Evolutionary conservation across 2,888 invertebrate genomes (phyloP).

Genomic region (Synergus itoensis): DNA sequence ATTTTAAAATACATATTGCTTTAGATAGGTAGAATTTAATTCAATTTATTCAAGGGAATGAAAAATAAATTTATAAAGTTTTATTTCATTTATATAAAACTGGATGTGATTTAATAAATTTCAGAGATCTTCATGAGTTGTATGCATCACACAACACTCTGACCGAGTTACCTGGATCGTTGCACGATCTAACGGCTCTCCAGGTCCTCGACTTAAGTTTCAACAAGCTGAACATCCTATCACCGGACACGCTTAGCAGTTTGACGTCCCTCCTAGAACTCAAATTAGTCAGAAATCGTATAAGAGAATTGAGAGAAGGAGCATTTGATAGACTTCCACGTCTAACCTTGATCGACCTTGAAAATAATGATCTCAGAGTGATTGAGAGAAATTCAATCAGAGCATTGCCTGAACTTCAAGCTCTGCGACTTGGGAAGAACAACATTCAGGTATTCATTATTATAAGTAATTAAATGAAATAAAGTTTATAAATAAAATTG

Average conservation of each 20-base stretch:
- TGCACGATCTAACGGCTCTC: conserved; percentile 84
- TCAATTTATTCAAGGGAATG: background rate
- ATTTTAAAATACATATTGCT: too few relatives aligned
- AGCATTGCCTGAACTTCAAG: conserved; percentile 84
- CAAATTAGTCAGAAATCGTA: conserved; percentile 86
- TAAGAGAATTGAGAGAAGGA: conserved; percentile 85
- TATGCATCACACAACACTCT: conserved; percentile 90
- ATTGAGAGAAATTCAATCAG: conserved; percentile 87
- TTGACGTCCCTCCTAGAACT: conserved; percentile 85
- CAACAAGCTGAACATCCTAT: conserved; percentile 86
- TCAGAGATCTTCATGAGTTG: conserved; percentile 85
- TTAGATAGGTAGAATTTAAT: background rate
- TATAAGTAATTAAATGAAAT: background rate
- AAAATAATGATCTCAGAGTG: conserved; percentile 88
- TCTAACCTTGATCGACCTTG: conserved; percentile 87
- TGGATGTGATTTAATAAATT: conserved; percentile 66
- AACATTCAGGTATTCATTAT: conserved; percentile 81
- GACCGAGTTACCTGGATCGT: conserved; percentile 84
- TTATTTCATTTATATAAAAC: background rate
- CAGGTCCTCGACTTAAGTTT: conserved; percentile 88
- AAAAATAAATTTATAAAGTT: too few relatives aligned
- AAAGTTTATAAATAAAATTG: background rate
- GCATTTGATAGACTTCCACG: conserved; percentile 86
- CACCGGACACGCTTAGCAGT: conserved; percentile 85
- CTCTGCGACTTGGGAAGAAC: conserved; percentile 85